Base-by-base conservation (phyloP, 64 coral and sea anemone genomes). In the Montipora foliosa region DNA sequence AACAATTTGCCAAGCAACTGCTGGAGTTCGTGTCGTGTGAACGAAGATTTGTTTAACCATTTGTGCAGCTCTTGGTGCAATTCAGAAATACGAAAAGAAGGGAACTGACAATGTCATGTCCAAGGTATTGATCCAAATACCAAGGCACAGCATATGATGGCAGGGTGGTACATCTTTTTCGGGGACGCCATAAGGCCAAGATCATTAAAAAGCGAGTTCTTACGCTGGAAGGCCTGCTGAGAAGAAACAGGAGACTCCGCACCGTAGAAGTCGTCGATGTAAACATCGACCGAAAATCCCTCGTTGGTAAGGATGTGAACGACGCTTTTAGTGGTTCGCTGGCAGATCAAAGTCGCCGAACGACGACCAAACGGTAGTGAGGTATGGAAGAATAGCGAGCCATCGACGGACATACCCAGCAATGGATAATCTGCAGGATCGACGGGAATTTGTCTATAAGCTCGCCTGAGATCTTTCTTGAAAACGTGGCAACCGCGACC, bases 401-500 rank as follows among this genome's bases (percentile, higher is more conserved):
- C 87, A 53, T 90, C 47, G 16, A 90, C 60, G 46, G 52, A 72
- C 47, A 83, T 62, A 14, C 77, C 93, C 7, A 90, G 49, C 45
- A 80, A 57, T 22, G 16, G 84, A 17, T 49, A 87, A 78, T 95
- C 94, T 5, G 10, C 51, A 20, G 94, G 94, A 55, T 95, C 89
- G 2, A 95, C 58, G 24, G 81, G 88, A 73, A 95, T 91, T 53
- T 95, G 94, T 44, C 89, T 67, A 47, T 55, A 95, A 19, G 88
- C 88, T 11, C 74, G 24, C 11, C 73, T 70, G 3, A 95, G 67
- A 84, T 91, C 94, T 22, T 95, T 91, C 57, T 91, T 92, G 83
- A 95, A 95, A 24, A 95, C 76, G 61, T 88, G 90, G 87, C 77
- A 95, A 19, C 89, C 89, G 11, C 17, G 58, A 17, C 89, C 89